Conservation (phyloP, 2,113 vertebrate species). For the Nothocercus julius region DNA sequence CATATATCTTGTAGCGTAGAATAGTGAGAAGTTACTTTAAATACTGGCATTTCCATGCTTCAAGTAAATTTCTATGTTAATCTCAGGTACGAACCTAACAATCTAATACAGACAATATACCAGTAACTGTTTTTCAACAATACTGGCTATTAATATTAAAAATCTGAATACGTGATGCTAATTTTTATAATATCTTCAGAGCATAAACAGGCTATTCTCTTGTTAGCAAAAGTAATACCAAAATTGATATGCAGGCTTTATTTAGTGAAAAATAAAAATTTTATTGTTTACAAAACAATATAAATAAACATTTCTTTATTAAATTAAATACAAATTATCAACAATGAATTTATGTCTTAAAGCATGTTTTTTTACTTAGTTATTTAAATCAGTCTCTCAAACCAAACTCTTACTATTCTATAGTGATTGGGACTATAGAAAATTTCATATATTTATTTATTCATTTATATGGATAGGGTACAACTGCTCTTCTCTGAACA, state of each 20-base stretch:
- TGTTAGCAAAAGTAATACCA: not conserved
- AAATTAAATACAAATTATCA: constrained; percentile 2
- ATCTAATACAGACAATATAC: not conserved
- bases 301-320: not conserved
- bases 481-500: not conserved
- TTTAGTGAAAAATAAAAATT: not conserved
- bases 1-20: not conserved
- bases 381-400: not conserved
- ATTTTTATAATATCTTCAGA: not conserved
- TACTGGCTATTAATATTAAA: not conserved
- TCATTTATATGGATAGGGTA: not conserved
- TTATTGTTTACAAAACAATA: not conserved
- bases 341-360: not conserved
- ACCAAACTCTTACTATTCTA: not conserved
- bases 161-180: not conserved
- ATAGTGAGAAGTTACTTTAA: not conserved
- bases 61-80: not conserved
- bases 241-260: not conserved
- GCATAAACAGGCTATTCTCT: not conserved
- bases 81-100: not conserved
- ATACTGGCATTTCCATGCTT: not conserved
- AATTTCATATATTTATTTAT: not conserved
- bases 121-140: not conserved
- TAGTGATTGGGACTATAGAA: not conserved
- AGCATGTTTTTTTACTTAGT: not conserved